Percentiles rank a stretch among this genome's conserved stretches.
Conservation (phyloP, 2,888 invertebrate genomes). For the Drosophila kambysellisi region DNA sequence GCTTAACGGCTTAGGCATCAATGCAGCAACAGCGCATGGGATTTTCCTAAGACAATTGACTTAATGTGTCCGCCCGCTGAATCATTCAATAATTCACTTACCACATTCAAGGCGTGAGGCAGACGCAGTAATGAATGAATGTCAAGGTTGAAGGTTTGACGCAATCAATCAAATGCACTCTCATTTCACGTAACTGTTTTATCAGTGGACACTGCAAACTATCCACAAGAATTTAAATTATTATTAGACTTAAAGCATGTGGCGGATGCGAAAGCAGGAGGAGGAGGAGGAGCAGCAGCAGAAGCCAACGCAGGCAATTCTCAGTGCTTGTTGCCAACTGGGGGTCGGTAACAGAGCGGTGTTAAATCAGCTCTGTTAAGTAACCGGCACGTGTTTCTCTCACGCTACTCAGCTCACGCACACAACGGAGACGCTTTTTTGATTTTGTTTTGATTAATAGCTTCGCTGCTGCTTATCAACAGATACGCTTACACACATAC, state of each 20-base stretch:
- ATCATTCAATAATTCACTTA: conserved; percentile 1
- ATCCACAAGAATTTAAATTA: conserved; percentile 32
- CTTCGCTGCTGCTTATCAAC: conserved; percentile 73
- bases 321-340: conserved; percentile 66
- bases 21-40: conserved; percentile 5
- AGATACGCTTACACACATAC: conserved; percentile 24
- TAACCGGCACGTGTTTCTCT: conserved; percentile 82
- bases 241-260: conserved; percentile 31
- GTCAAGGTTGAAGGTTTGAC: conserved; percentile 33
- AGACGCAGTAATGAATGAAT: not conserved
- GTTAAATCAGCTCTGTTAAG: conserved; percentile 58
- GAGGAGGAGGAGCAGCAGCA: not conserved
- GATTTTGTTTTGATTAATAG: conserved; percentile 82
- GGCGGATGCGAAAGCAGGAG: not conserved
- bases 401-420: conserved; percentile 60
- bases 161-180: not conserved
- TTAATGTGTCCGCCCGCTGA: conserved; percentile 42
- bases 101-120: not conserved
- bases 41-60: conserved; percentile 44
- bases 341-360: conserved; percentile 47
- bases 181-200: not conserved
- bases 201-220: not conserved
- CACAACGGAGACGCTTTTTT: conserved; percentile 59
- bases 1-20: conserved; percentile 49
- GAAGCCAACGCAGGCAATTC: not conserved